Base-by-base conservation (phyloP, 1,140 invertebrate genomes). In the Formica exsecta region DNA sequence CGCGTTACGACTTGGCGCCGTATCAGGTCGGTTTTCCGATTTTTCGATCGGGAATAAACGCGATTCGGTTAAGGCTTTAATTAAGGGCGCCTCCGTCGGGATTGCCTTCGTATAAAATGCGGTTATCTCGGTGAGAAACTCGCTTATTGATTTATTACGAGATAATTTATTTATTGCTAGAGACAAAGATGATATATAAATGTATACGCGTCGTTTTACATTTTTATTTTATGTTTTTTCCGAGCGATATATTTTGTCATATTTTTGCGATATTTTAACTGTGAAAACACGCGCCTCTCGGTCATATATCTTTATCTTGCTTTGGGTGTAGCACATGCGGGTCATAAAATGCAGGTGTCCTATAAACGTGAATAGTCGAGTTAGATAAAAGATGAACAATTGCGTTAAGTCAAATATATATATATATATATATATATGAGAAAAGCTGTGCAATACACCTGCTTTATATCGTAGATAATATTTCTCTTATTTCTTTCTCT, bases 201-300 rank as follows among this genome's bases (percentile, higher is more conserved):
- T 44, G 29, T 19, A n/a, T n/a, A 22, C 3, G 8, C 8, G 9
- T 29, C n/a, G 1, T 38, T 79, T 57, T n/a, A 19, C 8, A 41
- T 57, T 57, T 44, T 80, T 13, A 51, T 51, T 19, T 19, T 25
- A 16, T 38, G 8, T 2, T 48, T 68, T 68, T 9, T 7, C 1
- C 19, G 16, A 44, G 57, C 25, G 19, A n/a, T 29, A 3, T 68
- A 3, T 32, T 16, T 38, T 73, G 38, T 41, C 9, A 22, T 36
- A 74, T 32, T 44, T 81, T 73, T 44, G 66, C 1, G 7, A 61
- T 81, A 81, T 74, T 83, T 83, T 48, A 74, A n/a, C n/a, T 36
- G 48, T 41, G 77, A 80, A 2, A 32, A 32, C 64, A 41, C 19
- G 11, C 68, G 66, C 19, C 48, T 51, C 48, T 13, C 36, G 4